Conservation (phyloP, 2,113 vertebrate genomes). For the Myrmecophaga tridactyla region DNA sequence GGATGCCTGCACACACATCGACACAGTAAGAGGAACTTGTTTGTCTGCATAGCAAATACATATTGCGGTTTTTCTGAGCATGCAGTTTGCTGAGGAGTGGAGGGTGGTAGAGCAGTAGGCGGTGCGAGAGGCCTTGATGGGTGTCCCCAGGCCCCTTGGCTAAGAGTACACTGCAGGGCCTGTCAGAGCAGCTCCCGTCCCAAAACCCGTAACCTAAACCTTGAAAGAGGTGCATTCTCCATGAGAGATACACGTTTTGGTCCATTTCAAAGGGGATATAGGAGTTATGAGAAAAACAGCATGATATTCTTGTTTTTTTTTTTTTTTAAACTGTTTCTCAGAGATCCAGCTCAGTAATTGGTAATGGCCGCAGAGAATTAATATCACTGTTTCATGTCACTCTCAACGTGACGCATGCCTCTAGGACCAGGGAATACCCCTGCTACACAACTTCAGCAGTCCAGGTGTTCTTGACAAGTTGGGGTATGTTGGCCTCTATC, state of each 20-base stretch:
- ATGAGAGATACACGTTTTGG: fast-evolving
- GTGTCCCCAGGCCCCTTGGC: no score
- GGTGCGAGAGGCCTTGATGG: no score
- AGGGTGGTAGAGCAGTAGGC: no score
- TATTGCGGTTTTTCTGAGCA: fast-evolving
- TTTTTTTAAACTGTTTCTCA: not conserved
- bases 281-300: fast-evolving
- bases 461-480: fast-evolving
- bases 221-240: no score
- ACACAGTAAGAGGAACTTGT: fast-evolving
- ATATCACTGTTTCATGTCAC: fast-evolving
- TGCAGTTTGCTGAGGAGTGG: fast-evolving
- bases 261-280: fast-evolving
- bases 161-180: no score
- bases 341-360: not conserved
- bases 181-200: not conserved
- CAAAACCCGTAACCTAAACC: no score
- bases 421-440: fast-evolving
- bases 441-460: fast-evolving
- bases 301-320: no score
- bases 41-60: fast-evolving
- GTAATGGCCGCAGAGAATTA: fast-evolving
- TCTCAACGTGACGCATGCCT: not conserved
- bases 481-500: fast-evolving
- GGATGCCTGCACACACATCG: fast-evolving